phyloP scores from a whole-genome alignment of 2,113 vertebrate genomes.

The Poeciliopsis prolifica region DNA sequence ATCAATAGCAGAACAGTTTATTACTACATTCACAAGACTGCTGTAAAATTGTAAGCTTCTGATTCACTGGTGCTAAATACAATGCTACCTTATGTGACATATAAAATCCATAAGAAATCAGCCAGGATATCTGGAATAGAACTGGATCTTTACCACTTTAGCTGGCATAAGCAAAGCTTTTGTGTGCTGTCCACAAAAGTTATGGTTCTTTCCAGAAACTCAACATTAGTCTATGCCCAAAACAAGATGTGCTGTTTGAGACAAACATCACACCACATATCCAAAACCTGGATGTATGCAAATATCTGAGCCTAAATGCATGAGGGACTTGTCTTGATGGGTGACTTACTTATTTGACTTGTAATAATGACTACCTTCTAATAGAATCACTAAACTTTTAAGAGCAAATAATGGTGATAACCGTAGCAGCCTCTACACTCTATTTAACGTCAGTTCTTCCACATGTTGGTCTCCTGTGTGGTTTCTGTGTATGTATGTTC shows the following conservation, averaged over 20 bases:
- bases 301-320: background rate
- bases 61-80: background rate
- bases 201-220: too few relatives aligned
- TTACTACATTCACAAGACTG: background rate
- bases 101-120: too few relatives aligned
- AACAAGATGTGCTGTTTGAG: background rate
- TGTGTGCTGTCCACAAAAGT: too few relatives aligned
- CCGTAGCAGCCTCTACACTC: conserved; percentile 9
- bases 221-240: background rate
- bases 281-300: background rate
- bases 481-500: conserved; percentile 53
- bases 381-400: background rate
- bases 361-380: background rate
- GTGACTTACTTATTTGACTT: too few relatives aligned
- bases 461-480: conserved; percentile 60
- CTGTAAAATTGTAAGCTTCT: background rate
- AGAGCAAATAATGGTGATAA: conserved; percentile 16
- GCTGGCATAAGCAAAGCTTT: too few relatives aligned
- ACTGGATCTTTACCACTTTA: too few relatives aligned
- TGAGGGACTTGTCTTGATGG: background rate
- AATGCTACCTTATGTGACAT: background rate
- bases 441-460: conserved; percentile 38
- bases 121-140: too few relatives aligned
- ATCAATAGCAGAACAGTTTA: too few relatives aligned
- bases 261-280: background rate